Evolutionary conservation across 2,888 invertebrate species (phyloP), one percentile per base, ranked within the genome.

Genomic region (Chrysolina oricalcia): DNA sequence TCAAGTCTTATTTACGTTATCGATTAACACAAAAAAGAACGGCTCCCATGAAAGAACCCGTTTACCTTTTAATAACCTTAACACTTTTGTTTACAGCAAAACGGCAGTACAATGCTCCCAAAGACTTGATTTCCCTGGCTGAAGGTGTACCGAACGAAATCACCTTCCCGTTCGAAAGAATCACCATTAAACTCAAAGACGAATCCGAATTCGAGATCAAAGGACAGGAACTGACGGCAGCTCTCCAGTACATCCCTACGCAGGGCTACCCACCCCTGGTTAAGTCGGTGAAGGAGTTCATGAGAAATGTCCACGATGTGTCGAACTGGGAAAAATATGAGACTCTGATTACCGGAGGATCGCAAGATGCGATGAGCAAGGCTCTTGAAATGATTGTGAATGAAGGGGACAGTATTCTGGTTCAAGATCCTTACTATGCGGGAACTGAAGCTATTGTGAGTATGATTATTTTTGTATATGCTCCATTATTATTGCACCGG

Each of bases 341-440:
- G 74, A 86, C 95, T 0, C 87, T 94, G 48, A 90, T 95, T 35
- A 94, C 94, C 5, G 92, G 92, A 80, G 96, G 96, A 2, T 92
- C 94, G 27, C 95, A 95, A 87, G 95, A 95, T 85, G 95, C 94
- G 8, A 91, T 96, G 75, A 93, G 93, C 88, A 94, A 94, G 87
- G 91, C 93, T 62, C 90, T 95, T 53, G 95, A 95, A 82, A 91
- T 95, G 88, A 88, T 94, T 72, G 86, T 95, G n/a, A 91, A 92
- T 59, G 91, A 91, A 0, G 94, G 93, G 0, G 95, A 95, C 84
- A 91, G 93, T 0, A 90, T 96, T 43, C 84, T 96, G 40, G 91
- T 94, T 13, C 93, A 93, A 70, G 91, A 93, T 86, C 95, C 93
- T 8, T 89, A 93, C 0, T 96, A 95, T 85, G 91, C 94, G 1